Evolutionary conservation across 1,140 invertebrate species (phyloP), one percentile per base, ranked within the genome.

Genomic region (Galleria mellonella): DNA sequence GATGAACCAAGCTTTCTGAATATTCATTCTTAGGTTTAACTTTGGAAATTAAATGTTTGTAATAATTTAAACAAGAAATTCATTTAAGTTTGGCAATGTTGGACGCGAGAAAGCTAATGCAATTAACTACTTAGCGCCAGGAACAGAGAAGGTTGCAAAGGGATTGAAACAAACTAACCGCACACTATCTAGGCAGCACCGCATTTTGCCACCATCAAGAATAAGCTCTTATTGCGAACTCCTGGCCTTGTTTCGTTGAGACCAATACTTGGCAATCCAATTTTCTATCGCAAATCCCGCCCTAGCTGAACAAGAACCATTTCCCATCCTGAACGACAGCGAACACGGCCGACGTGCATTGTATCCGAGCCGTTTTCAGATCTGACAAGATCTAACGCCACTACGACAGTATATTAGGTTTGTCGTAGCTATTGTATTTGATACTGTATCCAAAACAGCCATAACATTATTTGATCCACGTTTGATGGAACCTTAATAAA

Each of bases 201-300:
- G 28, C 44, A 47, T 39, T 40, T 27, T 40, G 31, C 30, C 43
- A 38, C 41, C 37, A 6, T 38, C 28, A 9, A 42, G 14, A 32
- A 35, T 43, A 39, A 61, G 55, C 64, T 64, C 71, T 53, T 46
- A 46, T 52, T 49, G 40, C 43, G 45, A 62, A 56, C 45, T 62
- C 53, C 46, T 52, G 48, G 43, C 47, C 38, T 43, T 66, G 52
- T 61, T 61, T 52, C 48, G 14, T 43, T 28, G 47, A 37, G 37
- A 62, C 47, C 51, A 50, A 58, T 62, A 62, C 17, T 23, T 23
- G 42, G 48, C 58, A 74, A 72, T 76, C 57, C 55, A 65, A 77
- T 74, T 72, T 66, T 59, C 57, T 59, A 59, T n/a, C n/a, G n/a
- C 64, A 71, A 62, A 66, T 67, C 57, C 53, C 9, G 38, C 37